A percentile compares a stretch with the other conserved stretches of the same genome.
Conservation (phyloP, 1,140 invertebrate species). For the Copidosoma floridanum region DNA sequence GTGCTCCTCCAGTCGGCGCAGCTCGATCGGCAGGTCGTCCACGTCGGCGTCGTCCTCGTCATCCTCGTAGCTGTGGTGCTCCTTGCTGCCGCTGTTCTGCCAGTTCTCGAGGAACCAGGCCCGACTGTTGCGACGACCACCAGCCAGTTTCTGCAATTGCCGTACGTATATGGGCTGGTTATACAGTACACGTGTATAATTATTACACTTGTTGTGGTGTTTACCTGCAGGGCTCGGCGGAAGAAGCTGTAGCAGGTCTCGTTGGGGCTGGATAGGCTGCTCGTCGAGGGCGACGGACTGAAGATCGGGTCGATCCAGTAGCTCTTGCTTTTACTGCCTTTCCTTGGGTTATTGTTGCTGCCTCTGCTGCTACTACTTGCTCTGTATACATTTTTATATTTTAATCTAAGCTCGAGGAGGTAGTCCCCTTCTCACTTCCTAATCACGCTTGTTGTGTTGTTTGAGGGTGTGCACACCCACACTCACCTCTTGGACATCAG, state of each 20-base stretch:
- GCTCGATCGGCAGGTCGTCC: constrained; percentile 82
- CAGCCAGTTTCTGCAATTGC: constrained; percentile 68
- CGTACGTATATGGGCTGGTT: background rate
- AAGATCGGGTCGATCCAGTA: constrained; percentile 62
- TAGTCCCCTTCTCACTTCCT: too few species aligned
- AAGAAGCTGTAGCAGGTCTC: constrained; percentile 94
- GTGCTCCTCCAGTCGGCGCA: constrained; percentile 77
- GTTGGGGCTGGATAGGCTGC: constrained; percentile 84
- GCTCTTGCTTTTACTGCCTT: constrained; percentile 56
- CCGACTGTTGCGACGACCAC: constrained; percentile 63
- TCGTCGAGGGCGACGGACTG: constrained; percentile 72
- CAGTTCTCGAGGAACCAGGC: constrained; percentile 81
- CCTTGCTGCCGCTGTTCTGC: constrained; percentile 59
- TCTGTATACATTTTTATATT: too few species aligned
- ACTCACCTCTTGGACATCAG: constrained; percentile 39
- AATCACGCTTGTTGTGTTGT: too few species aligned
- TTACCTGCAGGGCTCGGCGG: constrained; percentile 77
- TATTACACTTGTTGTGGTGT: background rate
- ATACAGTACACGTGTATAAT: background rate
- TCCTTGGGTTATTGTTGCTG: constrained; percentile 50
- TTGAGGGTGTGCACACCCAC: background rate
- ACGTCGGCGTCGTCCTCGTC: constrained; percentile 65
- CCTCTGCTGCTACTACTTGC: too few species aligned
- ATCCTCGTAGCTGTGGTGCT: constrained; percentile 52
- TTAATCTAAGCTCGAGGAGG: too few species aligned